These are phyloP conservation scores for Melanotus villosus DNA, from an alignment of 2,888 invertebrate species.

Conservation along the genomic window DNA sequence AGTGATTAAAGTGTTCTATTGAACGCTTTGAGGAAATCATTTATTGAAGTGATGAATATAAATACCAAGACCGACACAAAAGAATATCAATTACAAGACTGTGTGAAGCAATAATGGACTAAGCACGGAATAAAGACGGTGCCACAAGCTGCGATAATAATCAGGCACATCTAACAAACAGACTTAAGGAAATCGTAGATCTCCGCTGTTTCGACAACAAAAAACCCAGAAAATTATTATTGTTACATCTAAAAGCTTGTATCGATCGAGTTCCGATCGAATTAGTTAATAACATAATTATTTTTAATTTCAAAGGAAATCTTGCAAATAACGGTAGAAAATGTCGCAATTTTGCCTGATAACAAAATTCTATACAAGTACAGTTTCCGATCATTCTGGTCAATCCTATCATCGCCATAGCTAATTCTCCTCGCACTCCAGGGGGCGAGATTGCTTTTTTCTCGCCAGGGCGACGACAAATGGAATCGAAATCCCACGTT, in stretches of 20 bases:
- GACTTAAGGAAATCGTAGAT: slow-evolving; percentile 3
- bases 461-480: too few species aligned
- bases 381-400: slow-evolving; percentile 31
- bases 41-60: slow-evolving; percentile 29
- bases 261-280: neutral
- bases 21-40: slow-evolving; percentile 3
- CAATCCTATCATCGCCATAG: slow-evolving; percentile 53
- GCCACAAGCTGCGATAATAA: slow-evolving; percentile 41
- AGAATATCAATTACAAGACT: slow-evolving; percentile 39
- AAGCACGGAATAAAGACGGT: slow-evolving; percentile 26
- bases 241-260: neutral
- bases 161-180: slow-evolving; percentile 19
- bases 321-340: neutral
- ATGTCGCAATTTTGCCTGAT: neutral
- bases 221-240: neutral
- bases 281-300: neutral
- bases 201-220: neutral
- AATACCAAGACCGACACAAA: slow-evolving; percentile 33
- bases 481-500: slow-evolving; percentile 56
- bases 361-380: too few species aligned
- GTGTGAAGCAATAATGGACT: slow-evolving; percentile 31
- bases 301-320: neutral
- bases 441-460: slow-evolving; percentile 56
- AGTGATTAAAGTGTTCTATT: slow-evolving; percentile 15
- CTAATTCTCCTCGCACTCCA: slow-evolving; percentile 55